phyloP scores from a whole-genome alignment of 2,113 vertebrate genomes.

The Ctenomys sociabilis region DNA sequence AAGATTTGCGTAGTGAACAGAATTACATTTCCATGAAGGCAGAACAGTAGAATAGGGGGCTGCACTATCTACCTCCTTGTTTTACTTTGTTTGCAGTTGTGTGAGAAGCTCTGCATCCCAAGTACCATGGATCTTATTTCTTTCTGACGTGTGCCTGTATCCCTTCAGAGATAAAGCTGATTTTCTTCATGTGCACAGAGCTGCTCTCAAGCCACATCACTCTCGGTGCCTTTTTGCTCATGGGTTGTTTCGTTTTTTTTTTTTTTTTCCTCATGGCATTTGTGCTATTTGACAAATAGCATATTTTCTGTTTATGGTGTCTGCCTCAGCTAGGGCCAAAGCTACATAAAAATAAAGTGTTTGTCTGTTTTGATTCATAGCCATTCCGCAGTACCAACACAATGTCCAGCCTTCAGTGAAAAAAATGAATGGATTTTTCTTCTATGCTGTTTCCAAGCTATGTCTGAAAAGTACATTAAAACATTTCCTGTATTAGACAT shows the following conservation, averaged over 20 bases:
- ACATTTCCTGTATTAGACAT: not conserved
- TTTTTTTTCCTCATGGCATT: not conserved
- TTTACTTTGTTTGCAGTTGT: not conserved
- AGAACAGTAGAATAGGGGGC: not conserved
- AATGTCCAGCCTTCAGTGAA: not conserved
- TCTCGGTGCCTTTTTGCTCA: not conserved
- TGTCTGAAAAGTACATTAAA: not conserved
- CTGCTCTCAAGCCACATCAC: not conserved
- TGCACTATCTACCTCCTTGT: not conserved
- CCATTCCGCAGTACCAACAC: not conserved
- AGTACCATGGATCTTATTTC: not conserved
- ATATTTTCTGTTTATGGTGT: slow-evolving; percentile 62
- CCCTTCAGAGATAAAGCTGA: not conserved
- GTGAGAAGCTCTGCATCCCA: not conserved
- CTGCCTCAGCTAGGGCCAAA: not conserved
- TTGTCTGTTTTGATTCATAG: slow-evolving; percentile 68
- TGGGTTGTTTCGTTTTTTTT: not conserved
- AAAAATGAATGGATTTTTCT: slow-evolving; percentile 32
- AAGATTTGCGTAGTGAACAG: not conserved
- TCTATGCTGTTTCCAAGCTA: not conserved
- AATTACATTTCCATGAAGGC: not conserved
- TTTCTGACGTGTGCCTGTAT: not conserved
- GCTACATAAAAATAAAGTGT: slow-evolving; percentile 61
- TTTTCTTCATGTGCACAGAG: not conserved
- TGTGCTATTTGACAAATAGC: slow-evolving; percentile 61